Evolutionary conservation across 2,113 vertebrate genomes (phyloP), one percentile per base, ranked within the genome.

Genomic region (Callorhinus ursinus): DNA sequence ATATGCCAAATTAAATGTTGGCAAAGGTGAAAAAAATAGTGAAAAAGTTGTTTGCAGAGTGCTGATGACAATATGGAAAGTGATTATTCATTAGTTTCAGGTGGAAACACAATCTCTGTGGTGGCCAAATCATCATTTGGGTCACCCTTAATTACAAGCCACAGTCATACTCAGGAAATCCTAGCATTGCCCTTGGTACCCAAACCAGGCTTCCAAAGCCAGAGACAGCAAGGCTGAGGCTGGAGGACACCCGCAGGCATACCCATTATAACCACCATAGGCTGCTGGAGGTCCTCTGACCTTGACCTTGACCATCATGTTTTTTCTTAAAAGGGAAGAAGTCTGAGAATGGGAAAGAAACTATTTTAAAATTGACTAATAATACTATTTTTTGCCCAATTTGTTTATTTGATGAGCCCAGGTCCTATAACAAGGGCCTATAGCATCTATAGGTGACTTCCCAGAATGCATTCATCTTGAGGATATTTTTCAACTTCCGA

Each of bases 121-220:
- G 18, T 33, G 87, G 88, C 88, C 88, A 85, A 76, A 80, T 42
- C 88, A 57, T 92, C 85, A 9, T 71, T 81, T 33, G 72, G 53
- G 67, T 93, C 21, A 19, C 61, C 61, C 82, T 82, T 95, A 81
- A 93, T 86, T 95, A 89, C 39, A 92, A 96, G 82, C 59, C 85
- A 72, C 31, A 1, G 0, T 16, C 88, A 24, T 88, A 61, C 88
- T 91, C 46, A 85, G 57, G 77, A 88, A 93, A 93, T 55, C 31
- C 65, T 16, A 39, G 36, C 28, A 19, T 84, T 83, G 53, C 18
- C 12, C 81, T 85, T 79, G 14, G 76, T 93, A 13, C 33, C 22
- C 57, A 55, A 80, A 59, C 31, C 53, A 67, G 77, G 89, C 57
- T 85, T 80, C 76, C 31, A 31, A 24, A 53, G 76, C 31, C 72